Percentiles rank a stretch among this genome's conserved stretches.
These are phyloP conservation scores for Tyrannus savana DNA, from an alignment of 2,113 vertebrate genomes.

Conservation along the genomic window DNA sequence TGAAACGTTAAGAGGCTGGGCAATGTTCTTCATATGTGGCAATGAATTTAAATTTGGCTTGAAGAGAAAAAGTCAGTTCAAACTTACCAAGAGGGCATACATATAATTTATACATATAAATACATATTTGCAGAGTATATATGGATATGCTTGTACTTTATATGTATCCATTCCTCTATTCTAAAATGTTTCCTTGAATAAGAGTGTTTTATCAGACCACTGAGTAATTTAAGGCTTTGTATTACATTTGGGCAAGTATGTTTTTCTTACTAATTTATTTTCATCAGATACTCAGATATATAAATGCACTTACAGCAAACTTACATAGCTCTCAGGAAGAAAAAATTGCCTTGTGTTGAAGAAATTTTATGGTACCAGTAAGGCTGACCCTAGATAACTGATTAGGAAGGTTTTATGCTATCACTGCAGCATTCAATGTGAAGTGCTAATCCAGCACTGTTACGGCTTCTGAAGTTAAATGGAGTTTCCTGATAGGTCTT, in stretches of 20 bases:
- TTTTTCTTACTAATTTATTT: constrained; percentile 21
- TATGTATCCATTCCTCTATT: neutral
- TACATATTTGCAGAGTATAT: neutral
- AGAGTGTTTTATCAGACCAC: neutral
- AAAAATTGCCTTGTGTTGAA: neutral
- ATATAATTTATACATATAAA: neutral
- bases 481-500: neutral
- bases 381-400: neutral
- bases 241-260: neutral
- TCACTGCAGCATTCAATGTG: neutral
- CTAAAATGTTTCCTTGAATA: neutral
- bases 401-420: constrained; percentile 12
- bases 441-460: neutral
- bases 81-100: neutral
- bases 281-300: neutral
- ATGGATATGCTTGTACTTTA: neutral
- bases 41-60: neutral
- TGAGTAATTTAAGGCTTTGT: neutral
- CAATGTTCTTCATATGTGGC: neutral
- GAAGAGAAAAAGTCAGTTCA: neutral
- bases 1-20: neutral
- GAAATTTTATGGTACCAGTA: constrained; percentile 30
- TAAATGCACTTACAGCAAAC: constrained; percentile 26
- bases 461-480: neutral
- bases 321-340: neutral